Evolutionary conservation across 2,113 vertebrate species (phyloP).

Genomic region (Leucosticte australis): DNA sequence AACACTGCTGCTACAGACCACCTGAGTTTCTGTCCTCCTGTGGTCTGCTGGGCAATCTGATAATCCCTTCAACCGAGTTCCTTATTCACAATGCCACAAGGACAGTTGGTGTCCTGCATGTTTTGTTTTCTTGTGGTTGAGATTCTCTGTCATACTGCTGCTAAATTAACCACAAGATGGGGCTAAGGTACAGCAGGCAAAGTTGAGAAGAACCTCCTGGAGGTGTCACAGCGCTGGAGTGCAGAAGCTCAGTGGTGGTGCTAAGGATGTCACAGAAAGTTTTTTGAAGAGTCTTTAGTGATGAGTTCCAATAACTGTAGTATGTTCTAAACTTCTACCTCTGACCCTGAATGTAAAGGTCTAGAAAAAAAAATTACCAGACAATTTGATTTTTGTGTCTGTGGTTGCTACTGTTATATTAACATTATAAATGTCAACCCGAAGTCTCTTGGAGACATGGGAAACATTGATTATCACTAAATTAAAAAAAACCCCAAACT

Average conservation of each 20-base stretch:
- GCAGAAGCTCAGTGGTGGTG: background rate
- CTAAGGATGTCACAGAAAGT: background rate
- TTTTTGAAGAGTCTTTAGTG: background rate
- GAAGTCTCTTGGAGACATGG: background rate
- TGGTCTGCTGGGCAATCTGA: background rate
- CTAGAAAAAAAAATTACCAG: background rate
- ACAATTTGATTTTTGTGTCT: background rate
- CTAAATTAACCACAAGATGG: constrained; percentile 54
- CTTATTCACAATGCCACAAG: background rate
- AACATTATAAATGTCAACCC: background rate
- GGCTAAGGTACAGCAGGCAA: constrained; percentile 1
- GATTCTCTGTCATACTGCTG: background rate
- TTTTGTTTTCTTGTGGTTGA: background rate
- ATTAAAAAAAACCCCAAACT: background rate
- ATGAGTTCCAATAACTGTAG: background rate
- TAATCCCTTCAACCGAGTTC: background rate
- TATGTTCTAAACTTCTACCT: background rate
- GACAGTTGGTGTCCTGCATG: background rate
- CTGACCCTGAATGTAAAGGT: background rate
- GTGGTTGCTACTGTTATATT: background rate
- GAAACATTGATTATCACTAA: background rate
- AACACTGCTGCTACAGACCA: background rate
- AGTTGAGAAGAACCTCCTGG: background rate
- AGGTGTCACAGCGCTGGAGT: background rate
- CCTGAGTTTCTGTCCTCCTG: background rate